A percentile compares a stretch with the other conserved stretches of the same genome.
Evolutionary conservation across 1,140 invertebrate species (phyloP).

Genomic region (Orius laevigatus): DNA sequence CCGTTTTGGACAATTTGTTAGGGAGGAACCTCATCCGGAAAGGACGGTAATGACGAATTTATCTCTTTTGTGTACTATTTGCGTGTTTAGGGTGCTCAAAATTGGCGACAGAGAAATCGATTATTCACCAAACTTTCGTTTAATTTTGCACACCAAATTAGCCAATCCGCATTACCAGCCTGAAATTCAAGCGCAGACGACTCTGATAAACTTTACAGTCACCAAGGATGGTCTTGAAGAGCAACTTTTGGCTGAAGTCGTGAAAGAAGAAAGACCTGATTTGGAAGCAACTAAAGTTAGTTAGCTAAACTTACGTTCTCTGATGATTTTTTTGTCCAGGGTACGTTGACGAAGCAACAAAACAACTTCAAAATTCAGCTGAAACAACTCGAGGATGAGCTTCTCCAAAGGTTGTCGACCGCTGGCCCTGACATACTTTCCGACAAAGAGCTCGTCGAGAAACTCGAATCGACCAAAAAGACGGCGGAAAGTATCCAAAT

Average conservation of each 20-base stretch:
- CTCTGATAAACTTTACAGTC: conserved; percentile 89
- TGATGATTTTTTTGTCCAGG: conserved; percentile 22
- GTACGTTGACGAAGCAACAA: conserved; percentile 74
- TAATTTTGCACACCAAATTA: conserved; percentile 84
- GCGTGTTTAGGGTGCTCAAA: conserved; percentile 45
- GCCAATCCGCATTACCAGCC: conserved; percentile 93
- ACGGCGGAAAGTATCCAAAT: conserved; percentile 80
- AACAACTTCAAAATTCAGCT: conserved; percentile 89
- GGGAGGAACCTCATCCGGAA: conserved; percentile 76
- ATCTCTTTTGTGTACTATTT: conserved; percentile 3
- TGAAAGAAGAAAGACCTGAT: conserved; percentile 84
- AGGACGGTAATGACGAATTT: conserved; percentile 35
- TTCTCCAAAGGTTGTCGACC: conserved; percentile 68
- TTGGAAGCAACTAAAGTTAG: conserved; percentile 50
- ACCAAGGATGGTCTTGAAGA: conserved; percentile 85
- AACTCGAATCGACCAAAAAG: conserved; percentile 83
- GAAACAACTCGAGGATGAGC: conserved; percentile 77
- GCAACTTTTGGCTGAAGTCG: conserved; percentile 82
- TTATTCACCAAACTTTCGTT: conserved; percentile 64
- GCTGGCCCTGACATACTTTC: conserved; percentile 81
- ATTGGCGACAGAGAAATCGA: conserved; percentile 87
- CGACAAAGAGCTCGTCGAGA: conserved; percentile 77
- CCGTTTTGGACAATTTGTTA: conserved; percentile 77
- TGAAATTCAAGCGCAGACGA: conserved; percentile 91
- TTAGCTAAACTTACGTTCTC: neutral